A percentile compares a stretch with the other conserved stretches of the same genome.
Evolutionary conservation across 92 coral and sea anemone species (phyloP).

Genomic region (Epizoanthus fatuus): DNA sequence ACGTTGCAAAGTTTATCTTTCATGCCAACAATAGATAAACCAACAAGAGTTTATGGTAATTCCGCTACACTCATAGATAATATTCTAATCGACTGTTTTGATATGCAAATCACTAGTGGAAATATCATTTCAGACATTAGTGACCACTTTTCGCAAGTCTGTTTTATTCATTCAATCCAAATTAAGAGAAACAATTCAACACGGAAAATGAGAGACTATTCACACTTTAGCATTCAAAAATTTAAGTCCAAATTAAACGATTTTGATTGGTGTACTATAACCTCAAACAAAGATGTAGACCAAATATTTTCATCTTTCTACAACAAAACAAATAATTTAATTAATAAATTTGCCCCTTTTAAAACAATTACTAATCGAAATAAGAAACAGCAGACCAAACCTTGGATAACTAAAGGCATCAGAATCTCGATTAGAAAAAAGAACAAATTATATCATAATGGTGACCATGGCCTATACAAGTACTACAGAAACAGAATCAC

Average conservation of each 20-base stretch:
- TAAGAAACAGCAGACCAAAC: slow-evolving; percentile 34
- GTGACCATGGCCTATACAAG: background rate
- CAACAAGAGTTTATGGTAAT: background rate
- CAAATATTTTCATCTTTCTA: slow-evolving; percentile 35
- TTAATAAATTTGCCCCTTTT: slow-evolving; percentile 52
- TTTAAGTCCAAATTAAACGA: slow-evolving; percentile 6
- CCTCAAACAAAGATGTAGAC: slow-evolving; percentile 16
- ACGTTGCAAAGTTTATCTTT: slow-evolving; percentile 56
- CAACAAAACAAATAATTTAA: slow-evolving; percentile 35
- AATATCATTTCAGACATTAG: background rate
- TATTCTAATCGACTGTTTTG: background rate
- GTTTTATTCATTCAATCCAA: slow-evolving; percentile 11
- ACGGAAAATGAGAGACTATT: slow-evolving; percentile 31
- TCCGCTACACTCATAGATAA: background rate
- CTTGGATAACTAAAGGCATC: slow-evolving; percentile 60
- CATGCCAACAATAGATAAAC: slow-evolving; percentile 40
- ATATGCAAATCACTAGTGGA: background rate
- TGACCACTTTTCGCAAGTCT: slow-evolving; percentile 30
- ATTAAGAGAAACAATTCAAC: background rate
- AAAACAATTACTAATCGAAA: slow-evolving; percentile 32
- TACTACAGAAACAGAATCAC: too few relatives aligned
- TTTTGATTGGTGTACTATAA: slow-evolving; percentile 15
- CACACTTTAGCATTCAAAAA: background rate
- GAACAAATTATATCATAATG: slow-evolving; percentile 35
- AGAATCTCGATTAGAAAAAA: slow-evolving; percentile 47